Evolutionary conservation across 2,113 vertebrate species (phyloP), one percentile per base, ranked within the genome.

Genomic region (Grallaria varia): DNA sequence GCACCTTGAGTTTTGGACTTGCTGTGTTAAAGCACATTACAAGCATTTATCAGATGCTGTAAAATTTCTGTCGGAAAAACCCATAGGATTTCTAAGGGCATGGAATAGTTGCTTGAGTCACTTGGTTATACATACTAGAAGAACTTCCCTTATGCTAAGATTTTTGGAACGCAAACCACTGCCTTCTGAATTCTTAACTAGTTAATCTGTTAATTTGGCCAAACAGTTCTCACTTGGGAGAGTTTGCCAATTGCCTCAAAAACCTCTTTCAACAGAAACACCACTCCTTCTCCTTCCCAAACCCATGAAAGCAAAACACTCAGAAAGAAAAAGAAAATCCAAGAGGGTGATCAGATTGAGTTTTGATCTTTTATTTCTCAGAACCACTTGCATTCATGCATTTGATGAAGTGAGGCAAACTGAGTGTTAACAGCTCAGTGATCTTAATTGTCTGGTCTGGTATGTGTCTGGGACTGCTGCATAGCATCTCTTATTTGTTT

Each of bases 381-480:
- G 69, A 87, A 95, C 47, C 60, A 78, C 58, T 73, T 22, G 49
- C 60, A 27, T 53, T 72, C 52, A 90, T 88, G 81, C 31, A 64
- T 64, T 42, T 87, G 88, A 90, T 94, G 66, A 96, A 95, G 53
- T 74, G 59, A 89, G 49, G 63, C 63, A 87, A 97, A 87, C 64
- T 39, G 64, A 40, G 75, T 6, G 31, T 93, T 94, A 96, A 96
- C 89, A 96, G 80, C 58, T 92, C 90, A 94, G 80, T 93, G 95
- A 89, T 92, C 93, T 96, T 94, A 97, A 95, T 28, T 87, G 80
- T 86, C 68, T 86, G 88, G 52, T 63, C 93, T 92, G 78, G 53
- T 72, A 22, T 20, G 28, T 56, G 81, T 44, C 91, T 91, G 58
- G 67, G 69, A 75, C 76, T 92, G 35, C 86, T 95, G 69, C 49